These are phyloP conservation scores for Pollenia griseotomentosa DNA, from an alignment of 2,888 invertebrate species.

Conservation along the genomic window DNA sequence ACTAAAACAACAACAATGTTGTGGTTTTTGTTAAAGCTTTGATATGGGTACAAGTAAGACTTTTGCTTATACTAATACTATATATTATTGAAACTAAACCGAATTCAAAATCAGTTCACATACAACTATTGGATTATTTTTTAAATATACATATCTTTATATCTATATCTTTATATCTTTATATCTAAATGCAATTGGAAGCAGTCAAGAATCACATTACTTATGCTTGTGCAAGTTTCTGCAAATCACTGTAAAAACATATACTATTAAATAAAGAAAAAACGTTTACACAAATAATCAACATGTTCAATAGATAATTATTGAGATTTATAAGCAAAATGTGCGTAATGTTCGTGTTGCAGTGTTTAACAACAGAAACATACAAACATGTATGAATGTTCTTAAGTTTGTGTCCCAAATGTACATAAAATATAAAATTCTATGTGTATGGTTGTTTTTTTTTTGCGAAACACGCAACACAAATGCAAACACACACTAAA, in stretches of 20 bases:
- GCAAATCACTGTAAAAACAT: not conserved
- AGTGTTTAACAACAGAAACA: slow-evolving; percentile 11
- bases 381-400: not conserved
- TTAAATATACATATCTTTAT: too few relatives aligned
- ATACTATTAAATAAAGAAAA: not conserved
- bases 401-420: not conserved
- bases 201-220: too few relatives aligned
- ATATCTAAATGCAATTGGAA: too few relatives aligned
- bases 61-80: too few relatives aligned
- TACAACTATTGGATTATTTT: too few relatives aligned
- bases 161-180: too few relatives aligned
- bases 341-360: slow-evolving; percentile 41
- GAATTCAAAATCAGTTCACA: too few relatives aligned
- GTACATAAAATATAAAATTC: slow-evolving; percentile 3
- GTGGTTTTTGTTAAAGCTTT: too few relatives aligned
- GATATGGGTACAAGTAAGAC: too few relatives aligned
- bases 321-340: slow-evolving; percentile 48
- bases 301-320: slow-evolving; percentile 49
- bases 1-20: too few relatives aligned
- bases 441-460: not conserved
- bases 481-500: not conserved
- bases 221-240: too few relatives aligned
- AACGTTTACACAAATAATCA: slow-evolving; percentile 32
- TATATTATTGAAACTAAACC: too few relatives aligned
- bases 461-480: not conserved